Conservation (phyloP, 1,140 invertebrate genomes). For the Caenorhabditis remanei region DNA sequence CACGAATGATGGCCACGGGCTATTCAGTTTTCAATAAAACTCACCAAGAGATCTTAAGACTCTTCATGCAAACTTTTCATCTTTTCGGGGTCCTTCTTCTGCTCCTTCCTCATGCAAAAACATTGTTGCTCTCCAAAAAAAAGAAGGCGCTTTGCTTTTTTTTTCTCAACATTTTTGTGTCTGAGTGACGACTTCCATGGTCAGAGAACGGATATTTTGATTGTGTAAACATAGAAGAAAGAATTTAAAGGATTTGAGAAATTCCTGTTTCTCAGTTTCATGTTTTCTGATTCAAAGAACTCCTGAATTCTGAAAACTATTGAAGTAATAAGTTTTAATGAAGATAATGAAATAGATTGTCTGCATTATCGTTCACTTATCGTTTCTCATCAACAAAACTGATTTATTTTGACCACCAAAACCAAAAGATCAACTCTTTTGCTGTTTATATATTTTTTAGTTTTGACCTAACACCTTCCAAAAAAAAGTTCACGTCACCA, state of each 20-base stretch:
- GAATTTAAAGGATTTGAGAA: not conserved
- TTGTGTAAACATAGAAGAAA: constrained; percentile 3
- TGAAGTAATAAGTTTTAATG: not conserved
- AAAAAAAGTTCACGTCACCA: constrained; percentile 37
- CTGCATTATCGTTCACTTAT: too few species aligned
- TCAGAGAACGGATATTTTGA: constrained; percentile 44
- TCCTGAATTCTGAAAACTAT: not conserved
- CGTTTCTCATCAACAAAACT: too few species aligned
- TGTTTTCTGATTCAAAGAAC: not conserved
- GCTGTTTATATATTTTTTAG: not conserved
- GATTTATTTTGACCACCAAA: not conserved
- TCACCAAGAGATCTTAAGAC: not conserved
- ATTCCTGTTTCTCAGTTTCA: not conserved
- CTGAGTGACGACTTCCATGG: not conserved
- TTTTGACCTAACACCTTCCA: too few species aligned
- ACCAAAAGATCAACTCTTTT: constrained; percentile 13
- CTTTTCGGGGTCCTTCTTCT: not conserved
- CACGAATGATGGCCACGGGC: not conserved
- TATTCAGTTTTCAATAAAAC: constrained; percentile 43
- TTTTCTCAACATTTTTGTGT: constrained; percentile 31
- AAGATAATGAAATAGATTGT: too few species aligned
- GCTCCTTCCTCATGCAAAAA: constrained; percentile 4
- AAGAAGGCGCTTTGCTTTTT: not conserved
- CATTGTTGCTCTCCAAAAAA: constrained; percentile 49
- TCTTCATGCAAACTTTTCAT: constrained; percentile 31